Evolutionary conservation across 2,888 invertebrate genomes (phyloP), one percentile per base, ranked within the genome.

Genomic region (Sepiola atlantica): DNA sequence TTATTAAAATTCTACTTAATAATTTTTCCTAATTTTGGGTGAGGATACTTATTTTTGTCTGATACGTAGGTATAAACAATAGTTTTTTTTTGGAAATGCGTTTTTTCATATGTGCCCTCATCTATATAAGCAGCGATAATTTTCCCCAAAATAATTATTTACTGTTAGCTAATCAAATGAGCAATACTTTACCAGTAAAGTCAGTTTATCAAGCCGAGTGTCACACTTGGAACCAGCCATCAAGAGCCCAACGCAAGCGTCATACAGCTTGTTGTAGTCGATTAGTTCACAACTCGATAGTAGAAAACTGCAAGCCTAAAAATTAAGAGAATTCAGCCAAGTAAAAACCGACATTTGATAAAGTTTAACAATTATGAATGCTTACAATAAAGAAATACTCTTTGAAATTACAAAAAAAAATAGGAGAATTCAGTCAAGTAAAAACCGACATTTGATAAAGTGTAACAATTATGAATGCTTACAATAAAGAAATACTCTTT

Each of bases 241-340:
- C 93, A 99, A 97, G 95, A 99, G 98, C 95, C 98, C 98, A 55
- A 99, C 98, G 12, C 99, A 97, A 0, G 99, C 98, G 96, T 99
- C 98, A 95, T 99, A 98, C 18, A 99, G 97, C 92, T 98, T 97
- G 0, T 98, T 98, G 97, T 99, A 99, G 96, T 99, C 98, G 94
- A 99, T 97, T 97, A 98, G 98, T 97, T 99, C 99, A 0, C 99
- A 98, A 2, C 99, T 99, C 94, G 99, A 99, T 95, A 99, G 98
- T 94, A 99, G 98, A 97, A 99, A 99, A 97, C 99, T 99, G 97
- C 99, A 99, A 3, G 99, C 99, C 98, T 97, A 95, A 91, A 96
- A 95, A 92, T 28, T 21, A 24, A 20, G 12, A 92, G 6, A 16
- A 77, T 32, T 3, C n/a, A 77, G 16, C 12, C n/a, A 77, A n/a